Evolutionary conservation across 2,797 vertebrate genomes (phyloP).

Genomic region (Sebastes jordani): DNA sequence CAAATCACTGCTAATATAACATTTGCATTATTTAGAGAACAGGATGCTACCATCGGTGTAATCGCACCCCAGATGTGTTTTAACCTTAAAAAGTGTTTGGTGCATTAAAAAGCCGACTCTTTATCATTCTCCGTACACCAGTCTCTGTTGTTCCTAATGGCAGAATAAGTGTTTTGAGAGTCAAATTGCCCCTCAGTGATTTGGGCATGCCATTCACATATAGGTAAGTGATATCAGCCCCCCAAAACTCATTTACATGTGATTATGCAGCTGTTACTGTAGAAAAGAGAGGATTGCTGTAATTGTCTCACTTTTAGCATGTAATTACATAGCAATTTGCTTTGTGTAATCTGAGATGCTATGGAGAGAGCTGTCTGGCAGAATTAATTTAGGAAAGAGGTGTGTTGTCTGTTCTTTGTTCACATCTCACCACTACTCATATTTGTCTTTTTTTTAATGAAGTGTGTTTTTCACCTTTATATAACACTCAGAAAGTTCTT

Average conservation of each 20-base stretch:
- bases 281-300: slow-evolving; percentile 63
- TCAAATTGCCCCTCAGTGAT: slow-evolving; percentile 68
- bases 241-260: slow-evolving; percentile 77
- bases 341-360: slow-evolving; percentile 75
- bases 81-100: slow-evolving; percentile 46
- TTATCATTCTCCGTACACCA: slow-evolving; percentile 36
- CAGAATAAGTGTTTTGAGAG: slow-evolving; percentile 65
- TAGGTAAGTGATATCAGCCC: slow-evolving; percentile 75
- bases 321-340: slow-evolving; percentile 79
- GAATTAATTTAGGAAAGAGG: slow-evolving; percentile 67
- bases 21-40: slow-evolving; percentile 33
- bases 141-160: slow-evolving; percentile 68
- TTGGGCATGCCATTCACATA: slow-evolving; percentile 71
- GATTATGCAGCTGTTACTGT: slow-evolving; percentile 80
- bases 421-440: slow-evolving; percentile 4
- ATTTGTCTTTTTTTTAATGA: slow-evolving; percentile 39
- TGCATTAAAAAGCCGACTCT: slow-evolving; percentile 46
- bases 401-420: slow-evolving; percentile 53
- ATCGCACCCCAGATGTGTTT: slow-evolving; percentile 38
- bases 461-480: slow-evolving; percentile 26
- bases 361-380: slow-evolving; percentile 42
- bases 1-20: slow-evolving; percentile 1
- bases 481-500: slow-evolving; percentile 13
- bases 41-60: slow-evolving; percentile 5
- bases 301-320: slow-evolving; percentile 81